A percentile compares a stretch with the other conserved stretches of the same genome.
Conservation (phyloP, 35 echinoderm and acorn worm species). For the Lytechinus variegatus region DNA sequence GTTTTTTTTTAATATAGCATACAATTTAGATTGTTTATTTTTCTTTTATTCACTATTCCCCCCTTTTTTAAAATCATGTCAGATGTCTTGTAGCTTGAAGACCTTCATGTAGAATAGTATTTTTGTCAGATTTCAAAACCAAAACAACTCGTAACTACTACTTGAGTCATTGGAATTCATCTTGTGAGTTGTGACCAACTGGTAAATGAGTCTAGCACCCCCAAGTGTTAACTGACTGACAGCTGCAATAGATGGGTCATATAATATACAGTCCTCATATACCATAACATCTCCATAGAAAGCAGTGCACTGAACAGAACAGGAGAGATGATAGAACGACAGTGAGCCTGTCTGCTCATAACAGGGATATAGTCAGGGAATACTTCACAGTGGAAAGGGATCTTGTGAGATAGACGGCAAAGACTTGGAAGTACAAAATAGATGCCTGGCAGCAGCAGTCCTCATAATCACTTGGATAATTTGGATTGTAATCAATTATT, state of each 20-base stretch:
- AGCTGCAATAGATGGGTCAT: constrained; percentile 1
- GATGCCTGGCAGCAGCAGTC: not conserved
- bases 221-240: constrained; percentile 10
- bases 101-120: too few species aligned
- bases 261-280: not conserved
- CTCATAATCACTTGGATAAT: not conserved
- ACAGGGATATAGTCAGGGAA: not conserved
- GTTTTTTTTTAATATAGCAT: too few species aligned
- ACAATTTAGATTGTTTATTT: too few species aligned
- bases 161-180: too few species aligned
- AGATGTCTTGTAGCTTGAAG: too few species aligned
- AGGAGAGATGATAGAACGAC: not conserved
- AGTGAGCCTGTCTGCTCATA: not conserved
- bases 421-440: not conserved
- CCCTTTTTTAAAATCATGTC: too few species aligned
- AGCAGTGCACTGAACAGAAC: not conserved
- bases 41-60: too few species aligned
- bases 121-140: too few species aligned
- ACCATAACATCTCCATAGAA: not conserved
- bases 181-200: not conserved
- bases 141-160: too few species aligned
- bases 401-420: not conserved
- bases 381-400: not conserved
- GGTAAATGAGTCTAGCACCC: not conserved
- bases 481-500: not conserved